A percentile compares a stretch with the other conserved stretches of the same genome.
Conservation (phyloP, 1,140 invertebrate species). For the Heliothis subflexa region DNA sequence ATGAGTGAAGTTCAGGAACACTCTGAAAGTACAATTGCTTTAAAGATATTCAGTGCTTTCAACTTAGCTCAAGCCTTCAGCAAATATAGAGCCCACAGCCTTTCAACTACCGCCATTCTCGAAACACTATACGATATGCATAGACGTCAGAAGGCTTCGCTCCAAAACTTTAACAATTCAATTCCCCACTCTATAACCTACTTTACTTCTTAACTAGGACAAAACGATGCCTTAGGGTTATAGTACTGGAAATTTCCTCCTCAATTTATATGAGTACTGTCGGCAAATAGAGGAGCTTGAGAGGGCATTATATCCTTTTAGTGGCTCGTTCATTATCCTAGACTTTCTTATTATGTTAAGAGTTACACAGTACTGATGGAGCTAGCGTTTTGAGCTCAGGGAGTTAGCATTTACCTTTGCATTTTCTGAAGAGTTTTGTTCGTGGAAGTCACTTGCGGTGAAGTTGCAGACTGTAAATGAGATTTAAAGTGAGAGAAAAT, state of each 20-base stretch:
- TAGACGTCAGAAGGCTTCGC: not conserved
- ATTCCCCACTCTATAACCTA: constrained; percentile 18
- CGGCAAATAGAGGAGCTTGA: constrained; percentile 17
- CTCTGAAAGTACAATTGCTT: too few species aligned
- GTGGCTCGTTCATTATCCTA: constrained; percentile 26
- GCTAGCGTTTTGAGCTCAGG: not conserved
- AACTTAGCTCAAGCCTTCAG: too few species aligned
- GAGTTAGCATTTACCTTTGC: not conserved
- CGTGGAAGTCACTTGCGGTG: too few species aligned
- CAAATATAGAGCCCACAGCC: too few species aligned
- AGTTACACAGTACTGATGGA: constrained; percentile 2
- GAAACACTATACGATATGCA: not conserved
- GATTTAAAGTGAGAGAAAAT: not conserved
- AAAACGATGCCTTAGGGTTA: not conserved
- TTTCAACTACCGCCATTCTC: not conserved
- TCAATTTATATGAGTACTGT: constrained; percentile 10
- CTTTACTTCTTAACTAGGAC: constrained; percentile 3
- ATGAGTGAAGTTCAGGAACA: too few species aligned
- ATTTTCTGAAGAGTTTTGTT: not conserved
- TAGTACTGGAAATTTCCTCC: constrained; percentile 29
- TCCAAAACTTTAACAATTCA: not conserved
- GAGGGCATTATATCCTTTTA: constrained; percentile 27
- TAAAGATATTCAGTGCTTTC: too few species aligned
- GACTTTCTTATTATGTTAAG: constrained; percentile 26
- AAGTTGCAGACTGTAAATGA: not conserved